phyloP scores from a whole-genome alignment of 1,140 invertebrate species.

The Globodera rostochiensis region DNA sequence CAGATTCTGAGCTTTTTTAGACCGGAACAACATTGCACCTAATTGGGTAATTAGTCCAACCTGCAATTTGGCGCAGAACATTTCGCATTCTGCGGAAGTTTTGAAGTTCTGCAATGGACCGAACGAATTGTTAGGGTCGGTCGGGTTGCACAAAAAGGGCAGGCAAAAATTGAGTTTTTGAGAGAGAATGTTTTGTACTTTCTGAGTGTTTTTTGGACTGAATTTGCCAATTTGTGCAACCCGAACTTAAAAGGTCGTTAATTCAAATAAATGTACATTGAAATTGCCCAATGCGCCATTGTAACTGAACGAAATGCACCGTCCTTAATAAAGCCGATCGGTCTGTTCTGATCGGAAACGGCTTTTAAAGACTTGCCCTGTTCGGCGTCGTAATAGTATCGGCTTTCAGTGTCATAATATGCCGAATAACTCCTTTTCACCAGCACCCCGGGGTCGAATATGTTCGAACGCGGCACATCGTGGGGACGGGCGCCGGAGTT shows the following conservation, averaged over 20 bases:
- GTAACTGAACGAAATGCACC: conserved; percentile 50
- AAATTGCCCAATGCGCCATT: conserved; percentile 62
- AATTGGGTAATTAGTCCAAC: not conserved
- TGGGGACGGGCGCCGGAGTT: conserved; percentile 56
- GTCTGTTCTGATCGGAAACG: too few relatives aligned
- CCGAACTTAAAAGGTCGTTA: not conserved
- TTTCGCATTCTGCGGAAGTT: conserved; percentile 59
- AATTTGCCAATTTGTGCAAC: too few relatives aligned
- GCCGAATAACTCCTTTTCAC: conserved; percentile 51
- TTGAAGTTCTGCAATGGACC: conserved; percentile 52
- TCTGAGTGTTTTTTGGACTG: not conserved
- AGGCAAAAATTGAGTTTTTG: not conserved
- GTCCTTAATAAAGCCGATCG: conserved; percentile 9
- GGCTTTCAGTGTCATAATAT: conserved; percentile 42
- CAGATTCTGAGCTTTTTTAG: too few relatives aligned
- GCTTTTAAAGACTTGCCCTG: conserved; percentile 43
- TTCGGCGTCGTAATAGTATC: conserved; percentile 65
- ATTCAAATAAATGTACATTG: conserved; percentile 33
- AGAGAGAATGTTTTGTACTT: not conserved
- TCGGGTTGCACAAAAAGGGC: too few relatives aligned
- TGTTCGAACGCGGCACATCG: conserved; percentile 55
- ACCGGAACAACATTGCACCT: not conserved
- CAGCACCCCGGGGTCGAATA: conserved; percentile 54
- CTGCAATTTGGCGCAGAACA: conserved; percentile 63
- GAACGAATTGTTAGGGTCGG: not conserved